Evolutionary conservation across 2,888 invertebrate species (phyloP).

Genomic region (Cartodere bifasciata): DNA sequence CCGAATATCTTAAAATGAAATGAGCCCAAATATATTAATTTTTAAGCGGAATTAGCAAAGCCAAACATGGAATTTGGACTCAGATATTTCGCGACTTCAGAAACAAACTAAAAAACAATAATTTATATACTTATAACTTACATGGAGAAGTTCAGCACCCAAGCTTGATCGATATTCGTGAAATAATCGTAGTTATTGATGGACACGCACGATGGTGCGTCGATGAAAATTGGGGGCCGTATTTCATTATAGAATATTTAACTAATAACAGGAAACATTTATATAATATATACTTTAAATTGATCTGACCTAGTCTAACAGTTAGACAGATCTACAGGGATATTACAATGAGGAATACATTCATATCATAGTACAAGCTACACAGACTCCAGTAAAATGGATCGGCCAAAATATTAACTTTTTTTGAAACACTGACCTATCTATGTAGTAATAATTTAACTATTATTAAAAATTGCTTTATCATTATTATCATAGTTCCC

Average conservation of each 20-base stretch:
- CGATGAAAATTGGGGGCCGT: conserved; percentile 10
- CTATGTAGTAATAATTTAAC: no score
- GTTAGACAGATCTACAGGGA: conserved; percentile 34
- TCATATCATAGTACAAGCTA: conserved; percentile 32
- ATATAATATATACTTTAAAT: conserved; percentile 36
- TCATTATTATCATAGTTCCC: no score
- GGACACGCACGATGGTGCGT: no score
- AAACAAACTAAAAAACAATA: conserved; percentile 29
- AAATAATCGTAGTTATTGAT: no score
- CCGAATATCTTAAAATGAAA: conserved; percentile 24
- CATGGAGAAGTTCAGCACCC: conserved; percentile 26
- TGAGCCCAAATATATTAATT: no score
- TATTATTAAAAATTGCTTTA: no score
- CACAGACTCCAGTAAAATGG: conserved; percentile 24
- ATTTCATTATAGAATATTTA: conserved; percentile 34
- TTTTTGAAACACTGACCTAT: no score
- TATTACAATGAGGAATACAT: conserved; percentile 33
- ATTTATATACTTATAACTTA: conserved; percentile 30
- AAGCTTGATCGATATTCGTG: no score
- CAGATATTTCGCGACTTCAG: no score
- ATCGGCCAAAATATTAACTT: background rate
- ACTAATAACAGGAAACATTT: conserved; percentile 39
- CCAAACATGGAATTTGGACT: no score
- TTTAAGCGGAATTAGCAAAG: no score
- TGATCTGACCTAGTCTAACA: conserved; percentile 35